Evolutionary conservation across 2,113 vertebrate species (phyloP).

Genomic region (Catharus bicknelli): DNA sequence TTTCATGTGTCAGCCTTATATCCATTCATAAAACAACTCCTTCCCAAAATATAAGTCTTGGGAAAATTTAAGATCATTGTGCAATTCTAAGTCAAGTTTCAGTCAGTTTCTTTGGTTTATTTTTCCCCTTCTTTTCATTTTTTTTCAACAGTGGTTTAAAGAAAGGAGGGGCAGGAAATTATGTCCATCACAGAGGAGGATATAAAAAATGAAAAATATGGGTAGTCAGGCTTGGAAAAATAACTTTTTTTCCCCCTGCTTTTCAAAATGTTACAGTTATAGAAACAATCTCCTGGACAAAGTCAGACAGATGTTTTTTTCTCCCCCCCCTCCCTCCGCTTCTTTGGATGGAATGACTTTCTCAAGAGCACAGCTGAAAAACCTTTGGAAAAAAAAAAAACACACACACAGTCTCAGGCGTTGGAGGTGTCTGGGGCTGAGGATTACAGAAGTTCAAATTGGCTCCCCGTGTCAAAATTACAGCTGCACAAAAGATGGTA

Average conservation of each 20-base stretch:
- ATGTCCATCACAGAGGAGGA: constrained; percentile 59
- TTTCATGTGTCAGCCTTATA: constrained; percentile 76
- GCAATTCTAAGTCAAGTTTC: constrained; percentile 61
- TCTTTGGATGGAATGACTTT: constrained; percentile 68
- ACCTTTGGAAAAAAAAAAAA: constrained; percentile 56
- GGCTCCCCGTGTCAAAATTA: constrained; percentile 72
- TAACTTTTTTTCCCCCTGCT: background rate
- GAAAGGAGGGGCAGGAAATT: constrained; percentile 67
- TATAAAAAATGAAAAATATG: constrained; percentile 54
- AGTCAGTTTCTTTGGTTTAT: constrained; percentile 58
- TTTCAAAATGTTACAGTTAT: constrained; percentile 69
- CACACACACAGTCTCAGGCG: constrained; percentile 62
- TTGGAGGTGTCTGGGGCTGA: constrained; percentile 77
- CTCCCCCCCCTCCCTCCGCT: background rate
- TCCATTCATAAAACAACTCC: constrained; percentile 81
- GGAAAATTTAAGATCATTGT: constrained; percentile 70
- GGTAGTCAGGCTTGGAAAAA: constrained; percentile 56
- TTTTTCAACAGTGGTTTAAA: constrained; percentile 44
- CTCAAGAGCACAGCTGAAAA: constrained; percentile 77
- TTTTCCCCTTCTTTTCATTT: background rate
- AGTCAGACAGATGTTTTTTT: constrained; percentile 68
- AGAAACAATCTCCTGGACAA: constrained; percentile 67
- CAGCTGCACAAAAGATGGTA: constrained; percentile 82
- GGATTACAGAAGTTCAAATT: constrained; percentile 78
- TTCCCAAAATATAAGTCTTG: constrained; percentile 75